Conservation (phyloP, 2,113 vertebrate genomes). For the Varanus komodoensis region DNA sequence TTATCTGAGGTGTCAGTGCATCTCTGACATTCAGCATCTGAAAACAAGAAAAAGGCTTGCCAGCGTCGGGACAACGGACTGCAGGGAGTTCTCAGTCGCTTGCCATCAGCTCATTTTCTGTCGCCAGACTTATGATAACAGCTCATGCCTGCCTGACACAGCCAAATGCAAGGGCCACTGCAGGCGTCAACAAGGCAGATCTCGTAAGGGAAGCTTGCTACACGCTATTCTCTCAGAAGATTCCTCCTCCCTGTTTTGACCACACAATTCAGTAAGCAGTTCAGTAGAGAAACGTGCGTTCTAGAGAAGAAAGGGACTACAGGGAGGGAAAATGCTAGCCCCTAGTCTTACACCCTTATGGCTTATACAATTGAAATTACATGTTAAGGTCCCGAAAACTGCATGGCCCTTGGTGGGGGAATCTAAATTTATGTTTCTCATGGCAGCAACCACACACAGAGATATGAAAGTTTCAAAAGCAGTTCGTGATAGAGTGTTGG, state of each 20-base stretch:
- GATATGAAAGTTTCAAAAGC: neutral
- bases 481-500: neutral
- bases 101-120: neutral
- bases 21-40: slow-evolving; percentile 82
- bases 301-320: neutral
- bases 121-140: neutral
- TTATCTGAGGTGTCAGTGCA: slow-evolving; percentile 76
- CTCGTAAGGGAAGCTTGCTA: neutral
- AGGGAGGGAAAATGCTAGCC: neutral
- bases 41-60: neutral
- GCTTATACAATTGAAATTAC: neutral
- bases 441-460: neutral
- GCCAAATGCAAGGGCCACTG: neutral
- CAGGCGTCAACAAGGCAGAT: neutral
- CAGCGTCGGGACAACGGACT: neutral
- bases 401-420: neutral
- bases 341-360: neutral
- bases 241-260: no score
- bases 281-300: neutral
- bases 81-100: neutral
- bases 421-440: neutral
- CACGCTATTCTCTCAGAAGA: neutral
- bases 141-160: no score
- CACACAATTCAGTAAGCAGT: neutral
- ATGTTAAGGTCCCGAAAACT: neutral